Evolutionary conservation across 2,113 vertebrate species (phyloP), one percentile per base, ranked within the genome.

Genomic region (Irena cyanogastra): DNA sequence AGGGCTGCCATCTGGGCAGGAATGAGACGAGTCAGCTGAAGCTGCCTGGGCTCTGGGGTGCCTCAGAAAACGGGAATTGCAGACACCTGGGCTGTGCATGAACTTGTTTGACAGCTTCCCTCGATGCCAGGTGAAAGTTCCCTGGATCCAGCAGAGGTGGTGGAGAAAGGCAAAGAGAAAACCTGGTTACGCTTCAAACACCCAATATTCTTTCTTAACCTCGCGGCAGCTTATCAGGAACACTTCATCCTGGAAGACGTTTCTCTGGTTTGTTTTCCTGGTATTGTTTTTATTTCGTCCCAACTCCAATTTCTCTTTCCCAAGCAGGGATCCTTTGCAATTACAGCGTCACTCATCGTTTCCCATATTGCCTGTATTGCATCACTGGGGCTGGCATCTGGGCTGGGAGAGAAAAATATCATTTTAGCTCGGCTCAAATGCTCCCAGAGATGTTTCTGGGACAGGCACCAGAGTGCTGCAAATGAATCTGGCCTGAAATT

Each of bases 71-170:
- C 9, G 94, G 88, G 75, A 97, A 57, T 30, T 90, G 83, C 95
- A 97, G 95, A 96, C 97, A 97, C 96, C 97, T 97, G 97, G 97
- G 68, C 91, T 75, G 49, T 75, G 97, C 94, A 87, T 0, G 53
- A 64, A 94, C 95, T 94, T 68, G 72, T 95, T 87, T 93, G 95
- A 79, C 90, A 97, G 95, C 80, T 81, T 41, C 70, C 64, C 63
- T 77, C 37, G 89, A 50, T 94, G 96, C 93, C 97, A 96, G 97
- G 93, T 81, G 95, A 93, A 83, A 91, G 70, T 39, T 95, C 76
- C 93, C 95, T 60, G 92, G 77, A 77, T 49, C 30, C 63, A 42
- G 78, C 50, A 52, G 53, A 47, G 64, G 94, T 71, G 60, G 47
- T 59, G 96, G 85, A 64, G 9, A 66, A 89, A 65, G 75, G 83